Evolutionary conservation across 2,888 invertebrate genomes (phyloP).

Genomic region (Cancer borealis): DNA sequence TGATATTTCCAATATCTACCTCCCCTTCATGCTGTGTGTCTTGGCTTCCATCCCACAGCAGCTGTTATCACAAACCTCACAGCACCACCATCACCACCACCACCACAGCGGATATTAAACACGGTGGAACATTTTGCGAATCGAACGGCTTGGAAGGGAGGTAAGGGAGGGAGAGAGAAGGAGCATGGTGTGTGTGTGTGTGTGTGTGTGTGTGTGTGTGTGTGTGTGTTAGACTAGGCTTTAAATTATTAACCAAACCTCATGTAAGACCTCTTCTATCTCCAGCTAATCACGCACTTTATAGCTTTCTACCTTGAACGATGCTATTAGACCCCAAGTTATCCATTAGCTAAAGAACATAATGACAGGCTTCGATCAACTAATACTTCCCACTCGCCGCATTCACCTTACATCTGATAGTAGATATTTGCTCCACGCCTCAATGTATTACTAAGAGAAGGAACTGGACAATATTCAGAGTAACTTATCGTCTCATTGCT

Average conservation of each 20-base stretch:
- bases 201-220: too few relatives aligned
- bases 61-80: not conserved
- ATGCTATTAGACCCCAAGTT: not conserved
- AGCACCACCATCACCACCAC: not conserved
- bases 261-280: not conserved
- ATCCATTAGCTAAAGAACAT: slow-evolving; percentile 37
- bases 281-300: not conserved
- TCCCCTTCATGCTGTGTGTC: not conserved
- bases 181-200: not conserved
- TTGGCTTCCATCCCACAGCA: not conserved
- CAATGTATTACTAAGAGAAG: not conserved
- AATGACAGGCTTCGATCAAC: not conserved
- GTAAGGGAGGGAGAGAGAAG: too few relatives aligned
- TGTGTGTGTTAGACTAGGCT: not conserved
- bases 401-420: not conserved
- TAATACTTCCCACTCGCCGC: not conserved
- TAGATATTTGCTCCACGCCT: not conserved
- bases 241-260: not conserved
- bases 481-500: not conserved
- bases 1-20: too few relatives aligned
- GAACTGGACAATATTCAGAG: not conserved
- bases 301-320: not conserved
- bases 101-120: not conserved
- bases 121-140: not conserved
- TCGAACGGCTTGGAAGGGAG: too few relatives aligned